Percentiles rank a stretch among this genome's conserved stretches.
These are phyloP conservation scores for Channa argus DNA, from an alignment of 2,113 vertebrate species.

Conservation along the genomic window DNA sequence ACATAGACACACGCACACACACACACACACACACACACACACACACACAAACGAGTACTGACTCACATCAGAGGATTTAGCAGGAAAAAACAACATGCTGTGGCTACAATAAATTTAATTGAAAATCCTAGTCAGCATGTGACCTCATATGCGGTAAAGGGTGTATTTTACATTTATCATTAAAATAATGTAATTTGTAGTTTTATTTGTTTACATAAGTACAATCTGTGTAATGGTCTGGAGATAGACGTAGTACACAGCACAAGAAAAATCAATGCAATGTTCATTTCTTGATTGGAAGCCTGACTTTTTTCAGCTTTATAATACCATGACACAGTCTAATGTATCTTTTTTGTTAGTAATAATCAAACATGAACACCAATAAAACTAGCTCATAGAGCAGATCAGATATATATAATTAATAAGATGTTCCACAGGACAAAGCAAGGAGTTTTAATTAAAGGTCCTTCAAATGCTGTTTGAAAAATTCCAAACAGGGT, in stretches of 20 bases:
- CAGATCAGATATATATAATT: too few species aligned
- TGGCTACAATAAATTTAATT: conserved; percentile 60
- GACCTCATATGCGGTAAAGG: conserved; percentile 59
- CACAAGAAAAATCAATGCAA: conserved; percentile 58
- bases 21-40: conserved; percentile 24
- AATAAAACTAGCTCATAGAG: conserved; percentile 35
- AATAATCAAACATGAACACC: conserved; percentile 46
- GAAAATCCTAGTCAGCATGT: conserved; percentile 53
- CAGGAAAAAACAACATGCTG: conserved; percentile 29
- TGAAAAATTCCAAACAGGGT: too few species aligned
- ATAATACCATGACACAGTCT: conserved; percentile 8
- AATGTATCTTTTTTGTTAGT: conserved; percentile 15
- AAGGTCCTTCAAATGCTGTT: too few species aligned
- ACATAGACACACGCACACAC: conserved; percentile 23
- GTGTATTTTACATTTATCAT: conserved; percentile 60
- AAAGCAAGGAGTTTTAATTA: too few species aligned
- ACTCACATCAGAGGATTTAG: conserved; percentile 48
- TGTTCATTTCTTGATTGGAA: conserved; percentile 61
- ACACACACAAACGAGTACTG: conserved; percentile 4
- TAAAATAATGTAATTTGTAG: conserved; percentile 27
- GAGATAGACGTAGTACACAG: conserved; percentile 31
- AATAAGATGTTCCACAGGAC: too few species aligned
- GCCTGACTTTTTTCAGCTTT: conserved; percentile 24
- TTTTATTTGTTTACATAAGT: conserved; percentile 60
- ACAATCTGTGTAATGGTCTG: conserved; percentile 59